Evolutionary conservation across 2,797 vertebrate genomes (phyloP), one percentile per base, ranked within the genome.

Genomic region (Chelidonichthys spinosus): DNA sequence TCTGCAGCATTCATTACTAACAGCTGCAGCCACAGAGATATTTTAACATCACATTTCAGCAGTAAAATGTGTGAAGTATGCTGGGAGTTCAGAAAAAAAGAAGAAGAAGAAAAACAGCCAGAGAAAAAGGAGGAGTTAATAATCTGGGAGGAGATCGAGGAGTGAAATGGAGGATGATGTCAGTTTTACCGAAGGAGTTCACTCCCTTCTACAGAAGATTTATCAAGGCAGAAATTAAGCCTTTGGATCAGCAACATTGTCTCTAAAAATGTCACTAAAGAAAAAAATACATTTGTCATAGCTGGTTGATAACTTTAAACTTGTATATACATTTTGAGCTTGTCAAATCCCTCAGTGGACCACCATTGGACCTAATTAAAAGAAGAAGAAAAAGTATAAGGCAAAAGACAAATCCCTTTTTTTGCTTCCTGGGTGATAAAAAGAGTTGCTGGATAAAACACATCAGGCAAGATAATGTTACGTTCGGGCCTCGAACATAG

Each of bases 101-200:
- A 10, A 7, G 44, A 10, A 7, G 7, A 17, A 7, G 2, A 62
- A 11, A 52, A 72, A 59, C 1, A 7, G 37, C 13, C 7, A 69
- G 40, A 3, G 40, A 42, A 42, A 3, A 13, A 66, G 69, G 72
- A 76, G 68, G 69, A 66, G 78, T 80, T 60, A 43, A 60, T 44
- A 32, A 2, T 44, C 15, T 33, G 32, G 63, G 73, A 69, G 63
- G 62, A 61, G 63, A 65, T n/a, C 35, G 55, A 72, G 65, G 58
- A 78, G 49, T 53, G 52, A 58, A 74, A 74, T 59, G 40, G 49
- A 69, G 63, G 75, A 79, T 63, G 73, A 64, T 65, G 58, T 36
- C 53, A 73, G 52, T 40, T 63, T 67, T 37, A 58, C 15, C 35
- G 61, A 14, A 49, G 60, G 54, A 74, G 14, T 54, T 42, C 37